A percentile compares a stretch with the other conserved stretches of the same genome.
Conservation (phyloP, 2,113 vertebrate species). For the Psilopsiagon aymara region DNA sequence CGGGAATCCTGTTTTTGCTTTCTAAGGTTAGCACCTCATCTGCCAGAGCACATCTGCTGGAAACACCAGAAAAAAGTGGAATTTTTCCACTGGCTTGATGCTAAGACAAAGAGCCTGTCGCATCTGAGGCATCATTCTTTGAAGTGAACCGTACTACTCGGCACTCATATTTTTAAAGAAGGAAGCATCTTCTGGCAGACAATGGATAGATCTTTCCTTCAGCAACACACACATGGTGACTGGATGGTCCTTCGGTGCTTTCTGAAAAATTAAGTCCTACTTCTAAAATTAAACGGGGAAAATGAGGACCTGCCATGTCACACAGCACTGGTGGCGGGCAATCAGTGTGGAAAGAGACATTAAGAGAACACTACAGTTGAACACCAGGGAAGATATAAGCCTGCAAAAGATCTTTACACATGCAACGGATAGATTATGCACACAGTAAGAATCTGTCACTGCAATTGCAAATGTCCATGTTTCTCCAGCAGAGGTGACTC, state of each 20-base stretch:
- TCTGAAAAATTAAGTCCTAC: not conserved
- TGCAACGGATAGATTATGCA: not conserved
- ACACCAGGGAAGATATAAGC: not conserved
- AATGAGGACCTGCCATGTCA: not conserved
- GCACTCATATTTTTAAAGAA: not conserved
- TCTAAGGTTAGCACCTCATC: rapidly evolving
- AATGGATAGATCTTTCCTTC: not conserved
- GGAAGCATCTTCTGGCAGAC: not conserved
- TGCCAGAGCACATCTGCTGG: not conserved
- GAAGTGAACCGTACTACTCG: not conserved
- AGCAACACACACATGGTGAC: not conserved
- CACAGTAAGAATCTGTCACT: not conserved
- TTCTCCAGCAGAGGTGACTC: not conserved
- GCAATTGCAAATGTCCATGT: not conserved
- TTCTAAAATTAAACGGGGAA: not conserved
- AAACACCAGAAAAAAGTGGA: not conserved
- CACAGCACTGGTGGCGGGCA: not conserved
- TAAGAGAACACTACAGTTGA: not conserved
- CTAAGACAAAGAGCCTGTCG: not conserved
- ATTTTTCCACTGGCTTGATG: not conserved
- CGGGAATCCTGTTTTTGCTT: not conserved
- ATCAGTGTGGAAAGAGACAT: not conserved
- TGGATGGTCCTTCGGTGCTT: not conserved
- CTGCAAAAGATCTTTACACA: not conserved
- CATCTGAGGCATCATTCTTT: not conserved